Evolutionary conservation across 2,888 invertebrate genomes (phyloP), one percentile per base, ranked within the genome.

Genomic region (Augochlorella aurata): DNA sequence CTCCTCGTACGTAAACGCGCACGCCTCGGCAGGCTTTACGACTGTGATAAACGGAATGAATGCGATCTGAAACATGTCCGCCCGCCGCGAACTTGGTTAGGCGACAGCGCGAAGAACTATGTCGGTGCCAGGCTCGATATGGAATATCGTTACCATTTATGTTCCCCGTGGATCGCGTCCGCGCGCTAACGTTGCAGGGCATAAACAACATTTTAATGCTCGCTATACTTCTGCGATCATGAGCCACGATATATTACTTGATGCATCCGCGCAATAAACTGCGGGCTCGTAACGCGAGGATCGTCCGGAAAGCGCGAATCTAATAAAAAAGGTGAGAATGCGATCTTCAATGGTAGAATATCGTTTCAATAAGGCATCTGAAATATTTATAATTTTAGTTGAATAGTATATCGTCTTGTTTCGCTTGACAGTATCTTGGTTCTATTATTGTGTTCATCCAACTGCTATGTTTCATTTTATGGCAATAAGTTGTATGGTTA

Each of bases 31-130:
- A 44, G 18, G 58, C 67, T 80, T 82, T 81, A 81, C 63, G 79
- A 21, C 18, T 38, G 14, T 71, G 71, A 79, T 84, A 82, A 81
- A 81, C 75, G 58, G 58, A 79, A 81, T 74, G 74, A 82, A 79
- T 79, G 75, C 81, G 68, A 86, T 78, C 74, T 71, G 74, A 82
- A 81, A 76, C 38, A 49, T 45, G 52, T 74, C 65, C 54, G 29
- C n/a, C n/a, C n/a, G 38, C 2, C n/a, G 29, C 21, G 21, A 29
- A 38, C 52, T 68, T 52, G 47, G 47, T 63, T 65, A 58, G 78
- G 44, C 45, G 66, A n/a, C 24, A 74, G 49, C 58, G 54, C 63
- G 69, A 76, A 74, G 45, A 78, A 74, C 21, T 21, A n/a, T 49
- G 67, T 61, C 21, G n/a, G n/a, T 38, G 63, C 52, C 21, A 21